A percentile compares a stretch with the other conserved stretches of the same genome.
phyloP scores from a whole-genome alignment of 1,140 invertebrate species.

The Drosophila sproati region DNA sequence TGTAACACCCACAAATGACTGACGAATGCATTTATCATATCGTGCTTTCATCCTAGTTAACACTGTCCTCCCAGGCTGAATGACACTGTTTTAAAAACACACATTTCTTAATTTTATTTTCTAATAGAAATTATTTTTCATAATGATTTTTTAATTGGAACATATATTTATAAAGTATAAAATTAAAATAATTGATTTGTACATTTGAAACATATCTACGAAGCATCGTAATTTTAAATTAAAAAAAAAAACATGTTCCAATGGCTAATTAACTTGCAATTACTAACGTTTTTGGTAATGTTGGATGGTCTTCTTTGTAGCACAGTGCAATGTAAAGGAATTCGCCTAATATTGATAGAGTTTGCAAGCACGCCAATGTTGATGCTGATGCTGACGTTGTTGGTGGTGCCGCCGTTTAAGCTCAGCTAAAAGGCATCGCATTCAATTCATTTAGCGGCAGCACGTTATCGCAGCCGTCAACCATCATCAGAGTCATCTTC shows the following conservation, averaged over 20 bases:
- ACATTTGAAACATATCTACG: too few species aligned
- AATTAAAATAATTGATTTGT: not conserved
- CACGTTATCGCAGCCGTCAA: conserved; percentile 54
- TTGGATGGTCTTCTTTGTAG: not conserved
- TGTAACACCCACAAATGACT: conserved; percentile 1
- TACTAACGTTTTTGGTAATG: not conserved
- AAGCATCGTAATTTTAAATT: too few species aligned
- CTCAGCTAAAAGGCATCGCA: conserved; percentile 57
- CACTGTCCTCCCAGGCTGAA: conserved; percentile 13
- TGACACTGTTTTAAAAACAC: too few species aligned
- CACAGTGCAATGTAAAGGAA: conserved; percentile 43
- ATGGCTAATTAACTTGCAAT: not conserved
- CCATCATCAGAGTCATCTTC: conserved; percentile 50
- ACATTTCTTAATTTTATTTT: too few species aligned
- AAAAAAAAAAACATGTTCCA: too few species aligned
- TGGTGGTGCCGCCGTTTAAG: conserved; percentile 40
- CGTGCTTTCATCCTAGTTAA: not conserved
- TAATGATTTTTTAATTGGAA: not conserved
- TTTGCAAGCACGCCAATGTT: conserved; percentile 4
- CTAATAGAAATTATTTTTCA: too few species aligned
- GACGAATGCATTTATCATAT: conserved; percentile 17
- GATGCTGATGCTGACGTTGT: conserved; percentile 10
- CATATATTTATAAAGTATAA: not conserved
- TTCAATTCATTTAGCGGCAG: conserved; percentile 73
- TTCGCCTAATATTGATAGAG: conserved; percentile 1